phyloP scores from a whole-genome alignment of 64 coral and sea anemone genomes.

The Stylophora pistillata region DNA sequence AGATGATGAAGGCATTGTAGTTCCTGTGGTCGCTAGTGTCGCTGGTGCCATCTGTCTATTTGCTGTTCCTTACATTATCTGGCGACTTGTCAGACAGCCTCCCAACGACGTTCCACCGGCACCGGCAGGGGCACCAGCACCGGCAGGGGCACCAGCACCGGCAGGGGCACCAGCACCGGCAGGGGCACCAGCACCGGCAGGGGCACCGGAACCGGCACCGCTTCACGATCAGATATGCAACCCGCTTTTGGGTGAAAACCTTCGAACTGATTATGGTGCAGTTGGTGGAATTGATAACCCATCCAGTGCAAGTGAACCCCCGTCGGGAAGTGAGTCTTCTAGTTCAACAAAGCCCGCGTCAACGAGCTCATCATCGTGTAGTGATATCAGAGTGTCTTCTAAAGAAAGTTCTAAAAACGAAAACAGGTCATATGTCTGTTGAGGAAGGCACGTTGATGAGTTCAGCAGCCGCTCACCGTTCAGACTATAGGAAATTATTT shows the following conservation, averaged over 20 bases:
- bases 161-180: too few species aligned
- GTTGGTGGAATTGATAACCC: constrained; percentile 14
- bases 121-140: too few species aligned
- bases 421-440: background rate
- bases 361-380: background rate
- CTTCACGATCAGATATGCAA: background rate
- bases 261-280: background rate
- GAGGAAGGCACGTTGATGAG: background rate
- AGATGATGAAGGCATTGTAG: too few species aligned
- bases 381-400: background rate
- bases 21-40: background rate
- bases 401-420: background rate
- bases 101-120: too few species aligned
- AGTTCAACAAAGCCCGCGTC: background rate
- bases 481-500: too few species aligned
- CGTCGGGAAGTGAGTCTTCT: background rate
- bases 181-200: too few species aligned
- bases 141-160: too few species aligned
- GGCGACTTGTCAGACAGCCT: background rate
- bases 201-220: too few species aligned
- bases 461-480: too few species aligned
- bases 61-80: background rate
- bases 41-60: background rate
- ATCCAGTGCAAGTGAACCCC: background rate
- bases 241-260: background rate